Conservation (phyloP, 2,113 vertebrate genomes). For the Dendrocopos noguchii region DNA sequence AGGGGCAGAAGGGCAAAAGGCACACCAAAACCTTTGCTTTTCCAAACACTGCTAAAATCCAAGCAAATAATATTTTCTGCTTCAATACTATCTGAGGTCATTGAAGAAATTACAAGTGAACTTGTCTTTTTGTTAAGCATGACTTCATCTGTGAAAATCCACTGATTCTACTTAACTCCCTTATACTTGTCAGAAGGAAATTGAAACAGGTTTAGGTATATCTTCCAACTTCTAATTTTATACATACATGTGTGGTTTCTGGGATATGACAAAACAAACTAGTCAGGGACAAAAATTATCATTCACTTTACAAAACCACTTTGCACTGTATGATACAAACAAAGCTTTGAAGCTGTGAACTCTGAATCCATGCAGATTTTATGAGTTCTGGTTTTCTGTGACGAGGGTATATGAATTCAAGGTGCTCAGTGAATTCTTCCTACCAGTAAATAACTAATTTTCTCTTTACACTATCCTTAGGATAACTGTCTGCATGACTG, state of each 20-base stretch:
- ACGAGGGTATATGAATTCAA: neutral
- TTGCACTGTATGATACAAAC: neutral
- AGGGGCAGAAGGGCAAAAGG: conserved; percentile 1
- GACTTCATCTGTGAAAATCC: conserved; percentile 26
- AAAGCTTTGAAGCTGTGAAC: neutral
- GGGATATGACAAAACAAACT: neutral
- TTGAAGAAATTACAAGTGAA: neutral
- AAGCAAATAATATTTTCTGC: conserved; percentile 22
- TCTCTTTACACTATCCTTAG: neutral
- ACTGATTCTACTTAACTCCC: neutral
- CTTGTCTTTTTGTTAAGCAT: neutral
- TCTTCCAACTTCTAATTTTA: neutral
- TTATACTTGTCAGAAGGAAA: neutral
- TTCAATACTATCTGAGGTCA: neutral
- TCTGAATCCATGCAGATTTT: neutral
- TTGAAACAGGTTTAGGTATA: neutral
- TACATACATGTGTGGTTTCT: neutral
- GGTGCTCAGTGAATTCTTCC: neutral
- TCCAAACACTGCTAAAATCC: conserved; percentile 19
- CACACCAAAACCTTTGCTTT: conserved; percentile 17
- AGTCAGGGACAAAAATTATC: neutral
- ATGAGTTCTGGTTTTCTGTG: neutral
- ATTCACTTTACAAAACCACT: neutral
- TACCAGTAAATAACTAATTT: neutral
- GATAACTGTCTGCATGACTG: neutral